Conservation (phyloP, 2,113 vertebrate species). For the Xenus cinereus region DNA sequence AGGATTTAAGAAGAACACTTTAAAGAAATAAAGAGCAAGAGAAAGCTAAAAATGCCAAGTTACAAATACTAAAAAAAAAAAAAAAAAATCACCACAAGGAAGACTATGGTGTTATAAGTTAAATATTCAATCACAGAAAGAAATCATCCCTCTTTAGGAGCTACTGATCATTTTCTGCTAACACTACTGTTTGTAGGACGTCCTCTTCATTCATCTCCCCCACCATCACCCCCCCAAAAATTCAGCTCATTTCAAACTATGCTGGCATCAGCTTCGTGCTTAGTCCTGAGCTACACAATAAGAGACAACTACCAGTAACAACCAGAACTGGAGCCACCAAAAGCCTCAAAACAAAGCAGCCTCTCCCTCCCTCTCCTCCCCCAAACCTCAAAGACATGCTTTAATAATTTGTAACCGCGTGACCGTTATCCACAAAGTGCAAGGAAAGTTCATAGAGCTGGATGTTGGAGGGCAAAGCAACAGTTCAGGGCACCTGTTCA, state of each 20-base stretch:
- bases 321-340: background rate
- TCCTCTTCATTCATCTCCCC: background rate
- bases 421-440: background rate
- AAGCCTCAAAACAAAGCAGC: background rate
- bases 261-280: accelerated
- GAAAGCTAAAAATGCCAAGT: background rate
- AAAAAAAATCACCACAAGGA: background rate
- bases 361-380: background rate
- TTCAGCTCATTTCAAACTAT: background rate
- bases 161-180: background rate
- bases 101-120: background rate
- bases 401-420: background rate
- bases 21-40: background rate
- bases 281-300: background rate
- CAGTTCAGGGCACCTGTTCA: background rate
- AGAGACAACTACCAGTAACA: background rate
- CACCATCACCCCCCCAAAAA: background rate
- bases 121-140: background rate
- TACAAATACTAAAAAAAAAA: background rate
- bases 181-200: accelerated
- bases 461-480: background rate
- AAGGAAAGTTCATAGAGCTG: background rate
- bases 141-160: background rate
- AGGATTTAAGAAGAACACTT: background rate
- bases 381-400: background rate